Evolutionary conservation across 2,113 vertebrate species (phyloP).

Genomic region (Elaphurus davidianus): DNA sequence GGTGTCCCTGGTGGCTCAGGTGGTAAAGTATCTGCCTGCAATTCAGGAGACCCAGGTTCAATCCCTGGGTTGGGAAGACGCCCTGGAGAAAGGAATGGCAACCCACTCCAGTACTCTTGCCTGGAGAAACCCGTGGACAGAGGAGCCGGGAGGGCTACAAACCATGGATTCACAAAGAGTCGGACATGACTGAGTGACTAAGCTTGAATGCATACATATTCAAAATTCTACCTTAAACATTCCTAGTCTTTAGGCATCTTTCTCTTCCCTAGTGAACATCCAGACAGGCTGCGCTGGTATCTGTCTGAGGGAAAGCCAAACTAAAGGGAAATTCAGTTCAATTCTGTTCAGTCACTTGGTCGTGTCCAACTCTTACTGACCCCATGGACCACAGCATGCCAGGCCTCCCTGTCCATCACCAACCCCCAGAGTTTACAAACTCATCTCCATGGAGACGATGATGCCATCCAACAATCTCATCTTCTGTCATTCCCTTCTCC

Average conservation of each 20-base stretch:
- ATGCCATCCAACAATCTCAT: background rate
- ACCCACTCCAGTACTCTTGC: background rate
- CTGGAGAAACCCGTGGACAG: background rate
- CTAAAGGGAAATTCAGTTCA: background rate
- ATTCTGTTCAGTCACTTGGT: background rate
- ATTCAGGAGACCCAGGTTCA: background rate
- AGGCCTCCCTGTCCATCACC: background rate
- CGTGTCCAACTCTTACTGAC: background rate
- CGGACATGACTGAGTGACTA: background rate
- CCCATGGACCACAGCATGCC: background rate
- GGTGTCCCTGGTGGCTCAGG: background rate
- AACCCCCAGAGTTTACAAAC: background rate
- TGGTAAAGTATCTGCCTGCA: background rate
- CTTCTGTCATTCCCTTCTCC: accelerated
- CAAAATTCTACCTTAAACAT: background rate
- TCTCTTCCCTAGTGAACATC: background rate
- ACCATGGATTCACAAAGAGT: background rate
- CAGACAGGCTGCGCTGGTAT: accelerated
- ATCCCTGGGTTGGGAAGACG: background rate
- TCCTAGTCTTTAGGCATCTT: background rate
- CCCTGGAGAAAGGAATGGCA: background rate
- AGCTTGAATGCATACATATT: background rate
- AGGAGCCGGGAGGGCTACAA: background rate
- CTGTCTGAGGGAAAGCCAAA: background rate
- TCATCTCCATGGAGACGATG: background rate